These are phyloP conservation scores for Eutrigla gurnardus DNA, from an alignment of 2,797 vertebrate species.

Conservation along the genomic window DNA sequence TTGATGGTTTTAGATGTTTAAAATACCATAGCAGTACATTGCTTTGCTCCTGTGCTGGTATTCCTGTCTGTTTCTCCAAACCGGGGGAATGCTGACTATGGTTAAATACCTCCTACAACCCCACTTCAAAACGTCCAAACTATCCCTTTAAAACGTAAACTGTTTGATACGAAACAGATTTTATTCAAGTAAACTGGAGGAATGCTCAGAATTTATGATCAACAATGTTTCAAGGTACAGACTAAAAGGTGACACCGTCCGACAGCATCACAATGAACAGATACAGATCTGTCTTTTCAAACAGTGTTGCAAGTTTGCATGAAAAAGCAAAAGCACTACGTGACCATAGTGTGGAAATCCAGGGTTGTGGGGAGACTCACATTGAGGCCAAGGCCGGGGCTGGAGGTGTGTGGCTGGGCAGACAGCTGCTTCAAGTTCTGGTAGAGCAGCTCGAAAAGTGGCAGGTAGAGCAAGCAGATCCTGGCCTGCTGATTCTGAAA, in stretches of 20 bases:
- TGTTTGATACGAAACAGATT: neutral
- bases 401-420: constrained; percentile 62
- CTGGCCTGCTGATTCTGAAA: constrained; percentile 95
- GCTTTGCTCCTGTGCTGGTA: neutral
- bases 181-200: neutral
- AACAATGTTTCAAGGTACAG: neutral
- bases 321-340: neutral
- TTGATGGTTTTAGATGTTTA: too few relatives aligned
- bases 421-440: constrained; percentile 92
- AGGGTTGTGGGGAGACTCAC: constrained; percentile 59
- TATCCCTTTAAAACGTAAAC: neutral
- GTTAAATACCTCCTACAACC: too few relatives aligned
- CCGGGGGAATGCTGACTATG: too few relatives aligned
- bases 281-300: neutral
- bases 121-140: neutral
- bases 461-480: constrained; percentile 94
- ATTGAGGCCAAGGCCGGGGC: constrained; percentile 66
- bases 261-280: neutral
- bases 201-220: neutral
- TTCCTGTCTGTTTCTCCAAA: neutral
- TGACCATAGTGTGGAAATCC: neutral
- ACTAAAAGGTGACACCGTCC: neutral
- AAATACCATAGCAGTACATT: neutral
- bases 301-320: neutral
- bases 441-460: constrained; percentile 91